Percentiles rank a stretch among this genome's conserved stretches.
Conservation (phyloP, 2,113 vertebrate genomes). For the Salvelinus fontinalis region DNA sequence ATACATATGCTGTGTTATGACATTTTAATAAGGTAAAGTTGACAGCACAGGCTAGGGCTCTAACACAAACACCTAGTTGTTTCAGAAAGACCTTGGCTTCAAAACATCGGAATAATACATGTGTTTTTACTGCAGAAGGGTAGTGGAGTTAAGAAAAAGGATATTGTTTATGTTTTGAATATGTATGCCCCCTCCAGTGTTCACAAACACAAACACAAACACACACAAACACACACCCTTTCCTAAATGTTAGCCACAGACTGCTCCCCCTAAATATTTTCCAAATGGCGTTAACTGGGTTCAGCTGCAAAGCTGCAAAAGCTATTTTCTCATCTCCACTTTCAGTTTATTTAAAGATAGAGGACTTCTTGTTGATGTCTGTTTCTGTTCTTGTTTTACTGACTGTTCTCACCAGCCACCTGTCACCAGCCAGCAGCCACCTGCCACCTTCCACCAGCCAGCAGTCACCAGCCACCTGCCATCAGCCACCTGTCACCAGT, state of each 20-base stretch:
- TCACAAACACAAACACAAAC: neutral
- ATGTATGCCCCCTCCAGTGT: neutral
- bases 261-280: conserved; percentile 51
- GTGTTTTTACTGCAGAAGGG: too few species aligned
- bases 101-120: too few species aligned
- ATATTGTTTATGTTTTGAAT: too few species aligned
- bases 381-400: conserved; percentile 50
- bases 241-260: too few species aligned
- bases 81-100: conserved; percentile 27
- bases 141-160: too few species aligned
- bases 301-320: conserved; percentile 80
- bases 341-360: conserved; percentile 59
- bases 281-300: conserved; percentile 75
- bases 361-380: conserved; percentile 53
- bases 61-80: conserved; percentile 64
- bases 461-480: too few species aligned
- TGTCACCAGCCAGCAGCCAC: neutral
- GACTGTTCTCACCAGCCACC: conserved; percentile 32
- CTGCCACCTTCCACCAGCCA: too few species aligned
- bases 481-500: too few species aligned
- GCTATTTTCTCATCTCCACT: conserved; percentile 70
- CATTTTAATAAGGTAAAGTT: conserved; percentile 77
- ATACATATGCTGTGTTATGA: conserved; percentile 77
- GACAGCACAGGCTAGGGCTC: conserved; percentile 47
- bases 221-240: neutral